Evolutionary conservation across 2,113 vertebrate genomes (phyloP).

Genomic region (Solenodon paradoxus): DNA sequence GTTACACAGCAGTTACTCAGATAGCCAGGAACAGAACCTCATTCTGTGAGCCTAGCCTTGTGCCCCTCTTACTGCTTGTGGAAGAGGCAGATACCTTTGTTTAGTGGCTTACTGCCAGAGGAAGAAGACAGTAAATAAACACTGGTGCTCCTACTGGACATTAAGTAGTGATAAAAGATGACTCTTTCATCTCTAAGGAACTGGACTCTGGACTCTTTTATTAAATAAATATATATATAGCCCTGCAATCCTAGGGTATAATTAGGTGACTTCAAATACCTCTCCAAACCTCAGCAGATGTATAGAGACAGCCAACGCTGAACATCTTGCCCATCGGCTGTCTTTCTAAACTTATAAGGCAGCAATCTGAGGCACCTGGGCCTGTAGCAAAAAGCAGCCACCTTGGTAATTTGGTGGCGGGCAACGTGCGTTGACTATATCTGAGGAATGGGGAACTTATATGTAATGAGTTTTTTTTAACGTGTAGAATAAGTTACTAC

Average conservation of each 20-base stretch:
- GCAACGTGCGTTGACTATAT: too few species aligned
- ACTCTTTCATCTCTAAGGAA: not conserved
- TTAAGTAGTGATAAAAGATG: not conserved
- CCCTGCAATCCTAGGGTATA: not conserved
- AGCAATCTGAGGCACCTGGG: fast-evolving
- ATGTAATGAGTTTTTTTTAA: too few species aligned
- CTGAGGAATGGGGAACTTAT: too few species aligned
- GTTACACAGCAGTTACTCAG: not conserved
- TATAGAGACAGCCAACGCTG: not conserved
- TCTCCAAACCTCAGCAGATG: not conserved
- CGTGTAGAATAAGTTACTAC: too few species aligned
- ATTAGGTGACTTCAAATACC: not conserved
- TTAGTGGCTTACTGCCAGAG: not conserved
- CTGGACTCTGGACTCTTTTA: not conserved
- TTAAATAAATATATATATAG: not conserved
- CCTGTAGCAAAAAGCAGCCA: not conserved
- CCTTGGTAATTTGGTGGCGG: not conserved
- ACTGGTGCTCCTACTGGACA: not conserved
- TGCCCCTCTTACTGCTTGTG: not conserved
- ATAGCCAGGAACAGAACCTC: not conserved
- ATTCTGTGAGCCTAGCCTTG: too few species aligned
- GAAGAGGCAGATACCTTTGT: not conserved
- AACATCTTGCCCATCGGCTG: fast-evolving
- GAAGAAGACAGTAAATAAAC: not conserved
- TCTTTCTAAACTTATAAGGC: not conserved